Conservation (phyloP, 2,797 vertebrate species). For the Helicolenus hilgendorfi region DNA sequence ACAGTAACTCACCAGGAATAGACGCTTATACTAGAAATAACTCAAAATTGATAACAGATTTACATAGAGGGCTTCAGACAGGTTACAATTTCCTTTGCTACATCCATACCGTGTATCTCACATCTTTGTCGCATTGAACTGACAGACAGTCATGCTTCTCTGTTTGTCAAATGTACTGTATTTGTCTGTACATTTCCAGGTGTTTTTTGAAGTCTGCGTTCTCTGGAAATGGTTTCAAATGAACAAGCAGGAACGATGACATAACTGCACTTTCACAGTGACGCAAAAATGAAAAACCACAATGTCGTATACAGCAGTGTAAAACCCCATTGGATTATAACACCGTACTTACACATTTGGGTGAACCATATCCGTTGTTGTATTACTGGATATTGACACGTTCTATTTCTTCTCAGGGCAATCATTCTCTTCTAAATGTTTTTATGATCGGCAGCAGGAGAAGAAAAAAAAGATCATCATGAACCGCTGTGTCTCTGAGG, state of each 20-base stretch:
- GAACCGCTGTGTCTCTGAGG: constrained; percentile 7
- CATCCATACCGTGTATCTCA: background rate
- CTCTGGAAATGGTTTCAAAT: constrained; percentile 38
- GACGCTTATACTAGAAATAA: constrained; percentile 69
- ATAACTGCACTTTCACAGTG: constrained; percentile 13
- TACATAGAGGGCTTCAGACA: constrained; percentile 17
- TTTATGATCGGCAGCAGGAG: background rate
- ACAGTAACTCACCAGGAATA: constrained; percentile 74
- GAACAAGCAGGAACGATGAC: constrained; percentile 7
- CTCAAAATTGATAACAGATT: constrained; percentile 66
- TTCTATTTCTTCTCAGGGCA: background rate
- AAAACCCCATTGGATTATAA: background rate
- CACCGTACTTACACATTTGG: background rate
- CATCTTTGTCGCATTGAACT: background rate
- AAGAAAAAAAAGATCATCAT: background rate
- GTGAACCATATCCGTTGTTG: background rate
- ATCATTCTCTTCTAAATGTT: background rate
- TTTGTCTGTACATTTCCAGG: constrained; percentile 4
- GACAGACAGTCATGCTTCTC: background rate
- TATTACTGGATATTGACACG: background rate
- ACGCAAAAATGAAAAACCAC: constrained; percentile 42
- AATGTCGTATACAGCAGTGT: background rate
- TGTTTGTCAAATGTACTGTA: background rate
- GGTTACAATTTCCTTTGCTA: constrained; percentile 16
- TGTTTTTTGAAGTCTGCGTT: background rate